phyloP scores from a whole-genome alignment of 2,113 vertebrate genomes.

The Eublepharis macularius region DNA sequence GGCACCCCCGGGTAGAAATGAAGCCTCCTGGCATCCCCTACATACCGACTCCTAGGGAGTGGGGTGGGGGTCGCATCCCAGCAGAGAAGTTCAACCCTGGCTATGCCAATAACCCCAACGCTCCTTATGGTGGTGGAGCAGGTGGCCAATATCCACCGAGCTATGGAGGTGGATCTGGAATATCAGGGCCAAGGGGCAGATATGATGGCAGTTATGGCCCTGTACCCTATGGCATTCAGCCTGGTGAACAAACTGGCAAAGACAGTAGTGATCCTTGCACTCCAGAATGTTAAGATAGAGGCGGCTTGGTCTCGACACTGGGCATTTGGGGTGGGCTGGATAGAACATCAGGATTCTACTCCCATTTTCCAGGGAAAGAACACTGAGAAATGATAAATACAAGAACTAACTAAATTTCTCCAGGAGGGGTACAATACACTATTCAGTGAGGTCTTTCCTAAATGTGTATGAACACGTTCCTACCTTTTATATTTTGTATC shows the following conservation, averaged over 20 bases:
- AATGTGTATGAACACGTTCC: not conserved
- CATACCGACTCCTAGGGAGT: not conserved
- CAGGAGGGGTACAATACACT: not conserved
- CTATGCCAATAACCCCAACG: not conserved
- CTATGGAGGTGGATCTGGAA: not conserved
- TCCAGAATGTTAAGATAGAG: not conserved
- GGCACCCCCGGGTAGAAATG: not conserved
- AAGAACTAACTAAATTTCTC: not conserved
- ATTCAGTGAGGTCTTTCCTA: not conserved
- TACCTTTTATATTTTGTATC: not conserved
- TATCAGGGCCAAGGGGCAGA: not conserved
- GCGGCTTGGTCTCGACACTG: too few relatives aligned
- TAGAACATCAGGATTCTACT: not conserved
- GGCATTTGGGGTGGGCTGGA: not conserved
- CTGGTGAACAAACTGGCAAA: not conserved
- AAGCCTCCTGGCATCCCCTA: conserved; percentile 14
- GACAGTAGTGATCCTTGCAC: not conserved
- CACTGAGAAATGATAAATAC: not conserved
- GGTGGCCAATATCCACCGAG: not conserved
- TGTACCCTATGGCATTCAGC: not conserved
- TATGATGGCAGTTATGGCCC: conserved; percentile 21
- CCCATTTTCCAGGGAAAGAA: not conserved
- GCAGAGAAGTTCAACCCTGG: not conserved
- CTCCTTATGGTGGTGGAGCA: not conserved
- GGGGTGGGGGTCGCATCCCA: conserved; percentile 2